phyloP scores from a whole-genome alignment of 2,113 vertebrate species.

The human (Homo sapiens) region GRCh38 chr20:26188001-26188500 shows the following conservation, averaged over 20 bases:
- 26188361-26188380: background rate
- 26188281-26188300: background rate
- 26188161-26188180: background rate
- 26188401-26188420: background rate
- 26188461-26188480: background rate
- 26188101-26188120: background rate
- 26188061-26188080: background rate
- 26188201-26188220: background rate
- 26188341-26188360: background rate
- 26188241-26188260: background rate
- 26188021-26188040: background rate
- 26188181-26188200: background rate
- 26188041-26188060: background rate
- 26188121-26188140: background rate
- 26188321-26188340: background rate
- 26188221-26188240: background rate
- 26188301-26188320: background rate
- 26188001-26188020: background rate
- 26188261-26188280: background rate
- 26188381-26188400: background rate
- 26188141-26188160: background rate
- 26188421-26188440: background rate
- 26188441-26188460: background rate
- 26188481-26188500: background rate
- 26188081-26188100: background rate